Conservation (phyloP, 2,888 invertebrate genomes). For the Brachylomia viminalis region DNA sequence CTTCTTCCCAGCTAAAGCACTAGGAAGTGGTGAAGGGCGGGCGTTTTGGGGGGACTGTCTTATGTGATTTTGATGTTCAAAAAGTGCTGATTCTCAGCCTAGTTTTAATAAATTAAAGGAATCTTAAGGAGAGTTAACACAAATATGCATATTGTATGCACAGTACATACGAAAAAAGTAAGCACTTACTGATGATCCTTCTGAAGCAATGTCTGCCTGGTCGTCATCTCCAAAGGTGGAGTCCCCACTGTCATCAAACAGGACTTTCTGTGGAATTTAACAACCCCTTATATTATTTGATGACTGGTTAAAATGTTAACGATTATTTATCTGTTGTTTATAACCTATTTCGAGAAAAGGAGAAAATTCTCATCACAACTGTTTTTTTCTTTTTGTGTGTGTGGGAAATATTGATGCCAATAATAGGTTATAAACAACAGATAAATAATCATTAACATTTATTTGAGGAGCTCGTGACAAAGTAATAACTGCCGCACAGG, state of each 20-base stretch:
- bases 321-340: not conserved
- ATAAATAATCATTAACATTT: no score
- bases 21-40: no score
- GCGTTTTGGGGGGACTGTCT: no score
- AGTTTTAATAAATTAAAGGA: no score
- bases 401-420: not conserved
- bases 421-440: no score
- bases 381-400: no score
- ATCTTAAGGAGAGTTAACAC: not conserved
- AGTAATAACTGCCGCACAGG: no score
- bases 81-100: no score
- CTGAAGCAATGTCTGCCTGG: slow-evolving; percentile 68
- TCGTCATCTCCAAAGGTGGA: slow-evolving; percentile 82
- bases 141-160: not conserved
- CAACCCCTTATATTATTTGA: not conserved
- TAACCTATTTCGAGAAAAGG: not conserved
- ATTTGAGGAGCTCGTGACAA: no score
- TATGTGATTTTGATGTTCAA: no score
- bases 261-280: slow-evolving; percentile 76
- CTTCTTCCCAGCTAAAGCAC: no score
- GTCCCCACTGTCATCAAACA: slow-evolving; percentile 91
- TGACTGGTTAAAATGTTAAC: not conserved
- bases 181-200: slow-evolving; percentile 81
- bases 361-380: not conserved
- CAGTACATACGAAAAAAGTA: not conserved